Evolutionary conservation across 2,888 invertebrate genomes (phyloP).

Genomic region (Nemapogon koenigi): DNA sequence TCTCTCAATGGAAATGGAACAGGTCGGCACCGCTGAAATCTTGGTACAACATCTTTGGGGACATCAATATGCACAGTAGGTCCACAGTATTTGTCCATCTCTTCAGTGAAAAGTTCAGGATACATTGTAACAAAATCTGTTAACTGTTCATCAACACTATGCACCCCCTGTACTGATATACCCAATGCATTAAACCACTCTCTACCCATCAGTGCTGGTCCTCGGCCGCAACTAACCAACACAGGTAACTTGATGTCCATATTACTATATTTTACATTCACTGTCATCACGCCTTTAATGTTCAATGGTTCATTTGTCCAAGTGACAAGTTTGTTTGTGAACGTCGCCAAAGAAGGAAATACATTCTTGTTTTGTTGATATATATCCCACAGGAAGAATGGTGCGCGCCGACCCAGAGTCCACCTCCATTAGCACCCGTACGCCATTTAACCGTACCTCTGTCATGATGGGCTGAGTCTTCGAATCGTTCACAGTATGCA

Average conservation of each 20-base stretch:
- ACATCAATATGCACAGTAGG: slow-evolving; percentile 6
- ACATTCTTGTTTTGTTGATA: slow-evolving; percentile 5
- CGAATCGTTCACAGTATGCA: slow-evolving; percentile 1
- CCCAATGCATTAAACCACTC: slow-evolving; percentile 2
- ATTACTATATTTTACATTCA: slow-evolving; percentile 3
- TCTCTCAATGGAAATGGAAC: slow-evolving; percentile 17
- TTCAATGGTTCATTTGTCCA: slow-evolving; percentile 9
- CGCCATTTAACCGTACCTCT: slow-evolving; percentile 8
- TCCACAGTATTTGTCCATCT: slow-evolving; percentile 9
- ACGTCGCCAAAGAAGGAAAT: slow-evolving; percentile 7
- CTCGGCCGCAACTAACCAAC: slow-evolving; percentile 1
- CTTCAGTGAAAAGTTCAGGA: slow-evolving; percentile 6
- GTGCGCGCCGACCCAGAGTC: slow-evolving; percentile 11
- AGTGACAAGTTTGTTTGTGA: slow-evolving; percentile 10
- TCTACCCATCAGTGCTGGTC: slow-evolving; percentile 3
- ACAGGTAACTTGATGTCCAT: slow-evolving; percentile 1
- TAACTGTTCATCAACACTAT: neutral
- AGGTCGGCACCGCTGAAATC: slow-evolving; percentile 11
- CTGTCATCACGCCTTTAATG: slow-evolving; percentile 3
- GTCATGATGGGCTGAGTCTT: slow-evolving; percentile 3
- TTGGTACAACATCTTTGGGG: slow-evolving; percentile 2
- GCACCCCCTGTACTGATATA: slow-evolving; percentile 1
- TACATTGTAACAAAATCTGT: neutral
- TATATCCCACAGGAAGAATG: slow-evolving; percentile 8
- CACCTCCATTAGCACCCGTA: slow-evolving; percentile 12